These are phyloP conservation scores for Neodiprion lecontei DNA, from an alignment of 1,140 invertebrate genomes.

Conservation along the genomic window DNA sequence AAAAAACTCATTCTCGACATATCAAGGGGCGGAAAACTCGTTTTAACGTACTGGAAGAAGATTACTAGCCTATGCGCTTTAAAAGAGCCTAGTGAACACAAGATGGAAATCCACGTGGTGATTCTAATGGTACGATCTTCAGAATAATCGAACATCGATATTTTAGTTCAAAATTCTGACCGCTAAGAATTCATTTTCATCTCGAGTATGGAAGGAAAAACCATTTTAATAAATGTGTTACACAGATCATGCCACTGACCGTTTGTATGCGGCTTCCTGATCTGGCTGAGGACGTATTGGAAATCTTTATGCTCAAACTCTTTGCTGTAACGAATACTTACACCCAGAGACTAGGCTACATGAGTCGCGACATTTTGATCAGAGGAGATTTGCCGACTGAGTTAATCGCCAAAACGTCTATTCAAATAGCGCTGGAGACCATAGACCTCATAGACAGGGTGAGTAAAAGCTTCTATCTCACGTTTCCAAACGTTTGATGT, in stretches of 20 bases:
- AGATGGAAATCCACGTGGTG: slow-evolving; percentile 63
- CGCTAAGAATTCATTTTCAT: slow-evolving; percentile 21
- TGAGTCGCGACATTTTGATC: slow-evolving; percentile 61
- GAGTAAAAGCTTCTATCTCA: slow-evolving; percentile 51
- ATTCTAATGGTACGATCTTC: slow-evolving; percentile 56
- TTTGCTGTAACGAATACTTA: slow-evolving; percentile 68
- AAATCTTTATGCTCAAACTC: slow-evolving; percentile 70
- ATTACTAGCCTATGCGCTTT: slow-evolving; percentile 41
- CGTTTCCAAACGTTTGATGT: slow-evolving; percentile 52
- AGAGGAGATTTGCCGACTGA: slow-evolving; percentile 50
- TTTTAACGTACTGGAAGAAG: slow-evolving; percentile 54
- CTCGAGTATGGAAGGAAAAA: slow-evolving; percentile 52
- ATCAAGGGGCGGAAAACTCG: slow-evolving; percentile 47
- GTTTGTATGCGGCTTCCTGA: too few species aligned
- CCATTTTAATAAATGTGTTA: slow-evolving; percentile 34
- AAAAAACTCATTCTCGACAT: slow-evolving; percentile 53
- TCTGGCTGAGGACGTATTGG: slow-evolving; percentile 56
- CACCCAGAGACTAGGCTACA: slow-evolving; percentile 68
- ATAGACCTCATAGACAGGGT: slow-evolving; percentile 70
- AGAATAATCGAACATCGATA: too few species aligned
- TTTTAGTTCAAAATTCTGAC: too few species aligned
- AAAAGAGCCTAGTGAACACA: slow-evolving; percentile 35
- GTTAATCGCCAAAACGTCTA: slow-evolving; percentile 54
- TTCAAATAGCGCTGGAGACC: slow-evolving; percentile 62
- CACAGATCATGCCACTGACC: too few species aligned